Percentiles rank a stretch among this genome's conserved stretches.
Conservation (phyloP, 2,113 vertebrate genomes). For the Psittacula cyanocephala region DNA sequence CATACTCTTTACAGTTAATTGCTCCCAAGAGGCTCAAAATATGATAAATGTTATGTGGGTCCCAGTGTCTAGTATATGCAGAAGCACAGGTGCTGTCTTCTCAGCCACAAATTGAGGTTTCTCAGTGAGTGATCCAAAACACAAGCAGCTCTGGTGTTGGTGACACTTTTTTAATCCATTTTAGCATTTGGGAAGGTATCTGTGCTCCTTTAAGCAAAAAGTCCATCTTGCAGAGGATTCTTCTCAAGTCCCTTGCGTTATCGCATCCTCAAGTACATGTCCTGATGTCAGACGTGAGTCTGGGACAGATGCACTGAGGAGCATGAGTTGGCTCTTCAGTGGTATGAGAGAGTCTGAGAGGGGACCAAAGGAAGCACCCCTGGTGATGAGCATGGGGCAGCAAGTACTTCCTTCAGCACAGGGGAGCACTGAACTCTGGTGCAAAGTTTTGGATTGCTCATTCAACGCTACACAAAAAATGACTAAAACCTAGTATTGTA, state of each 20-base stretch:
- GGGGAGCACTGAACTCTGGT: not conserved
- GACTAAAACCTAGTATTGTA: accelerated
- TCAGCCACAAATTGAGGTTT: not conserved
- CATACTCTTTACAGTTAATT: not conserved
- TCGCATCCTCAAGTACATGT: not conserved
- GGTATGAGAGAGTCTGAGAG: accelerated
- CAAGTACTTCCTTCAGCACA: accelerated
- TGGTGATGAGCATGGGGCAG: accelerated
- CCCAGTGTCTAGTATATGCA: not conserved
- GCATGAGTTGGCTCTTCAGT: accelerated
- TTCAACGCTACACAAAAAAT: not conserved
- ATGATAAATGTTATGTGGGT: accelerated
- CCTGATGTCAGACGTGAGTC: not conserved
- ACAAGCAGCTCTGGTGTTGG: not conserved
- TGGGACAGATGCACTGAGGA: not conserved
- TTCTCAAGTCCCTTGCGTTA: not conserved
- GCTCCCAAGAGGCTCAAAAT: not conserved
- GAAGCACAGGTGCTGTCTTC: not conserved
- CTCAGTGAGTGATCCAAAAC: not conserved
- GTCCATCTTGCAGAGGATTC: not conserved
- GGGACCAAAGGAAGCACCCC: not conserved
- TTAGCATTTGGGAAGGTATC: not conserved
- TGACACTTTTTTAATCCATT: not conserved
- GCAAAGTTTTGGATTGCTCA: not conserved
- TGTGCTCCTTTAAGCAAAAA: not conserved